Percentiles rank a stretch among this genome's conserved stretches.
phyloP scores from a whole-genome alignment of 2,888 invertebrate species.

The Torymus aiolomorphi region DNA sequence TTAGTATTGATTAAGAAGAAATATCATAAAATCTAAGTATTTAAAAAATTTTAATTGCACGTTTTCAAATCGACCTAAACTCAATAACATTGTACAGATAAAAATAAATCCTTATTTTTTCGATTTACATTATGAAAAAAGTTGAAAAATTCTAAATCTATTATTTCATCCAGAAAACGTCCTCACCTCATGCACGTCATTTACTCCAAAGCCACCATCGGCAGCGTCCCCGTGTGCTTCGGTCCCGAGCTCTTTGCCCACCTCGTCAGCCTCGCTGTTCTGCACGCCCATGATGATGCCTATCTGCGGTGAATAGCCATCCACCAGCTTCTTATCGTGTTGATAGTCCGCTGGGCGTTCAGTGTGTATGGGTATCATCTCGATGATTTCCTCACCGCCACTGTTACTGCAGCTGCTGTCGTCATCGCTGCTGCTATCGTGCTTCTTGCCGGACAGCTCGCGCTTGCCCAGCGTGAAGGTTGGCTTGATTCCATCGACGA shows the following conservation, averaged over 20 bases:
- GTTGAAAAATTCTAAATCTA: too few relatives aligned
- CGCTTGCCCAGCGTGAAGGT: slow-evolving; percentile 70
- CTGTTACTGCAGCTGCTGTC: slow-evolving; percentile 77
- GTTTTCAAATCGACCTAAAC: too few relatives aligned
- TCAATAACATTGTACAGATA: too few relatives aligned
- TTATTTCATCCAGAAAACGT: too few relatives aligned
- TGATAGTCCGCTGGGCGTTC: slow-evolving; percentile 64
- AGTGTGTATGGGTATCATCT: slow-evolving; percentile 70
- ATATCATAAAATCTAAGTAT: too few relatives aligned
- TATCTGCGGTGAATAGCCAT: slow-evolving; percentile 81
- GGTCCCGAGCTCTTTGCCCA: slow-evolving; percentile 46
- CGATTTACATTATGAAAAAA: too few relatives aligned
- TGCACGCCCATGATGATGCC: slow-evolving; percentile 80
- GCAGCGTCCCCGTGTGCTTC: slow-evolving; percentile 17
- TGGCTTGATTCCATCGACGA: slow-evolving; percentile 62
- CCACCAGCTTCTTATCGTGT: slow-evolving; percentile 70
- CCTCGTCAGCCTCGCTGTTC: slow-evolving; percentile 61
- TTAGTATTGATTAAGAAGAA: too few relatives aligned
- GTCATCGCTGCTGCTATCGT: slow-evolving; percentile 77
- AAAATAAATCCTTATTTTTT: too few relatives aligned
- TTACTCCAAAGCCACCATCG: background rate
- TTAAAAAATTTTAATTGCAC: too few relatives aligned
- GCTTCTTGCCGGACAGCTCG: slow-evolving; percentile 74
- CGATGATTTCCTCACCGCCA: slow-evolving; percentile 78
- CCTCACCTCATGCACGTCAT: background rate